Base-by-base conservation (phyloP, 1,140 invertebrate genomes). In the Neotoxoptera formosana region DNA sequence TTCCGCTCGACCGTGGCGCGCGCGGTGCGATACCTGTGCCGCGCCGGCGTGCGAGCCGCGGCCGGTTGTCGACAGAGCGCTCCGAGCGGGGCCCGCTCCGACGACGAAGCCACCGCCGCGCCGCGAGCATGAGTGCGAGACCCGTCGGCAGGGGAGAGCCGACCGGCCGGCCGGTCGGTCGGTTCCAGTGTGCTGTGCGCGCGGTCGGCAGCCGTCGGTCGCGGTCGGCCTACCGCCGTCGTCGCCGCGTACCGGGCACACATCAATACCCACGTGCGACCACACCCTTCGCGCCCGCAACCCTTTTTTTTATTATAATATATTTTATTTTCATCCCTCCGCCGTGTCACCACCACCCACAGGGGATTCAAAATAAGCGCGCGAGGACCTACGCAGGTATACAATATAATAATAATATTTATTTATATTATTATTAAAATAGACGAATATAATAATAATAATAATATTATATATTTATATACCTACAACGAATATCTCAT, bases 181-280 rank as follows among this genome's bases (percentile, higher is more conserved):
- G n/a, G 45, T 67, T n/a, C 60, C 30, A n/a, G 60, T 67, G 60
- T 14, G 60, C 47, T 25, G 53, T 30, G 60, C 30, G 9, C 60
- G 41, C 4, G 45, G 81, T 53, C 91, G 48, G 30, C 91, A 3
- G 48, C 0, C 47, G 76, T 53, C 76, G 91, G 81, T n/a, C 47
- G 7, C 9, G 17, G 88, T 67, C 56, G 90, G 56, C 25, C 53
- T 36, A 30, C n/a, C 90, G 67, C 14, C 76, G 67, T 9, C 81
- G 76, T 34, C 76, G 81, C 76, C 90, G 48, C 47, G 67, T 23
- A 53, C 76, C 67, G 91, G 9, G 67, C 76, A 53, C 76, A 90
- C 91, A 86, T 93, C 91, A 93, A 93, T 93, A 93, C 91, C 91
- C 91, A 93, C 91, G 91, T 93, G 91, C 91, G 81, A 93, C 91